A percentile compares a stretch with the other conserved stretches of the same genome.
Evolutionary conservation across 2,113 vertebrate genomes (phyloP).

Genomic region (Dasyornis broadbenti): DNA sequence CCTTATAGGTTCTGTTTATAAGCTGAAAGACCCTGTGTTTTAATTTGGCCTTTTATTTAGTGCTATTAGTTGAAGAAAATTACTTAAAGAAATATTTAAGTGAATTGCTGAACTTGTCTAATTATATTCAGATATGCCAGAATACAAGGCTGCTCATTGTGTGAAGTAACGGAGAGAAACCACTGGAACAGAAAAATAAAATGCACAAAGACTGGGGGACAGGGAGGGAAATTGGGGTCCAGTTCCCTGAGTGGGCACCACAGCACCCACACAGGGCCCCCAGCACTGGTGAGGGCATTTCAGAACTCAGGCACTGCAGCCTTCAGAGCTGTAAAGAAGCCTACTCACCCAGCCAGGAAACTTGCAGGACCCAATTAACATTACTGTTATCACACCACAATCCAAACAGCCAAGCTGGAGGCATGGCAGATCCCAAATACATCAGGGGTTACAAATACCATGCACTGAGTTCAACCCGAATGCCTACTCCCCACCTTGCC

Average conservation of each 20-base stretch:
- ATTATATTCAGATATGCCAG: not conserved
- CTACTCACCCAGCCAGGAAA: not conserved
- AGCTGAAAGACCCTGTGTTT: not conserved
- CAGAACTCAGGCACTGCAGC: not conserved
- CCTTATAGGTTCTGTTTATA: not conserved
- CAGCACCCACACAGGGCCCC: not conserved
- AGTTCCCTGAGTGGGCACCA: not conserved
- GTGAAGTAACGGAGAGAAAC: not conserved
- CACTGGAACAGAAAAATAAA: not conserved
- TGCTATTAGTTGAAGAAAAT: not conserved
- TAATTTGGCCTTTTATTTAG: not conserved
- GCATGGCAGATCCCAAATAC: not conserved
- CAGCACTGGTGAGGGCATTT: not conserved
- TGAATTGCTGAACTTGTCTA: not conserved
- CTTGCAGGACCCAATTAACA: not conserved
- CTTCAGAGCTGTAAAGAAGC: not conserved
- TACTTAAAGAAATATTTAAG: not conserved
- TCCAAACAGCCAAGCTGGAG: not conserved
- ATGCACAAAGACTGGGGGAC: not conserved
- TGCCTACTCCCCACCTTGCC: not conserved
- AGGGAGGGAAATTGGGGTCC: rapidly evolving
- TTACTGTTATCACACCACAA: not conserved
- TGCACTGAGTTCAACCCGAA: not conserved
- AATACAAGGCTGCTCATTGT: not conserved
- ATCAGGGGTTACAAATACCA: not conserved